Evolutionary conservation across 2,797 vertebrate species (phyloP).

Genomic region (Neopelma chrysocephalum): DNA sequence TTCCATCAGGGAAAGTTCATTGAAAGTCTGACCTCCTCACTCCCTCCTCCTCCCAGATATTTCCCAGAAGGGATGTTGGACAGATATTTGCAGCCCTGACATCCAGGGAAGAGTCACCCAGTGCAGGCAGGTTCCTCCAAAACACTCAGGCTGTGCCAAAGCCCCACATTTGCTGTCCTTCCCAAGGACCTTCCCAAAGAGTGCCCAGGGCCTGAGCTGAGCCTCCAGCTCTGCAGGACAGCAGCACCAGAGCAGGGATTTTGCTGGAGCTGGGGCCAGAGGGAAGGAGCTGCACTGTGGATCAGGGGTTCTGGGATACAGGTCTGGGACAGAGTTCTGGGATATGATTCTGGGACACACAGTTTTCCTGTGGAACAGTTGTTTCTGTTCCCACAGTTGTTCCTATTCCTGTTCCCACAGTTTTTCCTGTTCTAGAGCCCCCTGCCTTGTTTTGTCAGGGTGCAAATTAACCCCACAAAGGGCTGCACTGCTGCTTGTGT

Average conservation of each 20-base stretch:
- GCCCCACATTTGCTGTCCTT: neutral
- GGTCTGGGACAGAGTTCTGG: no score
- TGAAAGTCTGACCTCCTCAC: neutral
- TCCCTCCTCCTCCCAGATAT: neutral
- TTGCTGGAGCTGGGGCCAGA: neutral
- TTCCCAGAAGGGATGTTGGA: neutral
- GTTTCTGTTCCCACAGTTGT: no score
- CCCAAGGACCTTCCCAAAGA: neutral
- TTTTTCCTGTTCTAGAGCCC: no score
- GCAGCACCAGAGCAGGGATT: neutral
- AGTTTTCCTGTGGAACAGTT: neutral
- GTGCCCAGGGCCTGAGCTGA: neutral
- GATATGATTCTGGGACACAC: neutral
- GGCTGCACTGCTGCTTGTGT: neutral
- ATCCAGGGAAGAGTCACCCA: neutral
- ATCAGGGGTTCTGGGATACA: neutral
- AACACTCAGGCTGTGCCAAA: neutral
- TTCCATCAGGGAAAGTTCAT: neutral
- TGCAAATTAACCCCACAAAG: accelerated
- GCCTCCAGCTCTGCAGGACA: neutral
- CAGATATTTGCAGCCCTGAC: neutral
- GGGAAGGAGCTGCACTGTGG: neutral
- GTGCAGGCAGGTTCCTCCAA: accelerated
- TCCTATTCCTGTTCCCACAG: no score
- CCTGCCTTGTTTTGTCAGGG: neutral